Evolutionary conservation across 2,113 vertebrate genomes (phyloP).

Genomic region (Puffinus mauretanicus): DNA sequence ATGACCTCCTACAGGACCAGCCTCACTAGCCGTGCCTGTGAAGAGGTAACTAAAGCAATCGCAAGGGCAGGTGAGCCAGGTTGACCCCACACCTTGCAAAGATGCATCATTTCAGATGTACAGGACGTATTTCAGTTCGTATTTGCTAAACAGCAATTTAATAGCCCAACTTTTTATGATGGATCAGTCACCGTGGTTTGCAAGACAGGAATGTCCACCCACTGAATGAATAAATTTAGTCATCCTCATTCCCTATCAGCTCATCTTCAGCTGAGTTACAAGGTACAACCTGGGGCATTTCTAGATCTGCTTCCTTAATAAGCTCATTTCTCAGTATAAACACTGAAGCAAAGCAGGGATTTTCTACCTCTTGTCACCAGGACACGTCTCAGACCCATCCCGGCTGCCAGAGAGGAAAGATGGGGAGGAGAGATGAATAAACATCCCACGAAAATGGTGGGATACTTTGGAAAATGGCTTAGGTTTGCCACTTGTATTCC

Average conservation of each 20-base stretch:
- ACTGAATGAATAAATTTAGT: slow-evolving; percentile 47
- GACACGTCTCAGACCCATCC: background rate
- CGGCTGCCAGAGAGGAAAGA: background rate
- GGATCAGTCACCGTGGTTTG: background rate
- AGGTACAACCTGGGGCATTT: background rate
- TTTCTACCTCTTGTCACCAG: background rate
- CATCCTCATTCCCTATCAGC: background rate
- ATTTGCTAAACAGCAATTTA: background rate
- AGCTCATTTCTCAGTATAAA: background rate
- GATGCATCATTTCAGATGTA: background rate
- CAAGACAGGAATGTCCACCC: slow-evolving; percentile 46
- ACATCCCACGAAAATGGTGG: background rate
- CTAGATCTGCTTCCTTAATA: background rate
- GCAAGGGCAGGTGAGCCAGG: fast-evolving
- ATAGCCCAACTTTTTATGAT: background rate
- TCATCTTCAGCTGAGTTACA: background rate
- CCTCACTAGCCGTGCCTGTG: background rate
- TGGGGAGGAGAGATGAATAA: background rate
- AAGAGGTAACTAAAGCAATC: background rate
- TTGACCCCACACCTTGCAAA: background rate
- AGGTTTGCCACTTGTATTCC: background rate
- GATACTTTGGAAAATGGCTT: background rate
- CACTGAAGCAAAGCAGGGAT: background rate
- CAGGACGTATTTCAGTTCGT: background rate
- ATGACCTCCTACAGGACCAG: background rate